A percentile compares a stretch with the other conserved stretches of the same genome.
These are phyloP conservation scores for Acipenser transmontanus DNA, from an alignment of 2,797 vertebrate genomes.

Conservation along the genomic window DNA sequence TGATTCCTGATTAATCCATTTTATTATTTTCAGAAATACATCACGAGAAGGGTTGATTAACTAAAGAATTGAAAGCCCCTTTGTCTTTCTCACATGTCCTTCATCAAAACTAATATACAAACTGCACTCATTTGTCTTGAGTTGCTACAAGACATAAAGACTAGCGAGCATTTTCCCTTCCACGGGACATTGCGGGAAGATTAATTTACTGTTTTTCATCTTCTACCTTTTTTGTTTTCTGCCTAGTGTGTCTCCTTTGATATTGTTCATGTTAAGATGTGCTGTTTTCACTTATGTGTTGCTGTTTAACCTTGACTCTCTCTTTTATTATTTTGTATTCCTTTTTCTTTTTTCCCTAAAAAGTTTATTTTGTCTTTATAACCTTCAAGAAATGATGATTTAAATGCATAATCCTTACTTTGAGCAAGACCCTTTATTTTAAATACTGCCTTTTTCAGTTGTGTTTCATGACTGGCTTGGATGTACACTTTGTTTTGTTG, in stretches of 20 bases:
- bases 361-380: conserved; percentile 49
- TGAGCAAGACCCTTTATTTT: conserved; percentile 54
- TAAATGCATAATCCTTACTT: conserved; percentile 63
- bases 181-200: conserved; percentile 67
- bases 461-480: conserved; percentile 14
- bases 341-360: conserved; percentile 36
- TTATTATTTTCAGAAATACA: conserved; percentile 84
- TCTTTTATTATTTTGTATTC: conserved; percentile 55
- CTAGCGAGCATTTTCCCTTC: conserved; percentile 66
- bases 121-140: conserved; percentile 75
- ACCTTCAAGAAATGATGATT: conserved; percentile 58
- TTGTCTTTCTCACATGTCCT: conserved; percentile 74
- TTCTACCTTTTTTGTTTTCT: conserved; percentile 54
- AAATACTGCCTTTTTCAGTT: conserved; percentile 39
- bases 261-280: conserved; percentile 65
- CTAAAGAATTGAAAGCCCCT: conserved; percentile 82
- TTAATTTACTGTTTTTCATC: conserved; percentile 76
- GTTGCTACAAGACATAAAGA: conserved; percentile 81
- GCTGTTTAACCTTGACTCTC: conserved; percentile 63
- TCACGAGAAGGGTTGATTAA: conserved; percentile 81
- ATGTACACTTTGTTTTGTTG: neutral
- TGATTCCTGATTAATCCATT: conserved; percentile 79
- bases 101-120: conserved; percentile 68
- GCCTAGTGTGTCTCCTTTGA: conserved; percentile 48
- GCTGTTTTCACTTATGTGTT: conserved; percentile 60